These are phyloP conservation scores for Alloscopus bannaensis DNA, from an alignment of 2,888 invertebrate genomes.

Conservation along the genomic window DNA sequence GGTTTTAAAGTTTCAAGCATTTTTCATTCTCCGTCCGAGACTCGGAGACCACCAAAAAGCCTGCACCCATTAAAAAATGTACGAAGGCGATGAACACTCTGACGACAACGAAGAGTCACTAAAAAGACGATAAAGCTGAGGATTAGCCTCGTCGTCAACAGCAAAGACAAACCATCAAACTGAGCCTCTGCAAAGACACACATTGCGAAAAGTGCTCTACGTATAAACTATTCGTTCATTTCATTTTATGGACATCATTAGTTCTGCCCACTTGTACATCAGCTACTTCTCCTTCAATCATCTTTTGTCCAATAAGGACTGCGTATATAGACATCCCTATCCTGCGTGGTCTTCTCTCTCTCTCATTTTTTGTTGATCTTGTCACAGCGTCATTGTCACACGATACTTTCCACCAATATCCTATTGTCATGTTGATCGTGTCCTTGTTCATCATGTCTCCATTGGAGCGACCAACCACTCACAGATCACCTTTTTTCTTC, in stretches of 20 bases:
- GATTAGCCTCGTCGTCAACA: no score
- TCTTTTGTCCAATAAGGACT: conserved; percentile 50
- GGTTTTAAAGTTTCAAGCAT: no score
- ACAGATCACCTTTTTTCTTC: background rate
- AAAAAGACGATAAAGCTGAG: conserved; percentile 36
- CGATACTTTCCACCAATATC: conserved; percentile 49
- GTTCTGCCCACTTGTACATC: conserved; percentile 53
- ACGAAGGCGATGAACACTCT: background rate
- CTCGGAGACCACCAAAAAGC: background rate
- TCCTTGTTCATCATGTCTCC: conserved; percentile 40
- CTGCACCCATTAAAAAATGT: background rate
- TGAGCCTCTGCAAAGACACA: no score
- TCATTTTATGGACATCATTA: conserved; percentile 60
- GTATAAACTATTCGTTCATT: no score
- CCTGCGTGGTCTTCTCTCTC: no score
- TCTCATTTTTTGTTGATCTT: no score
- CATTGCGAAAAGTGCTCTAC: no score
- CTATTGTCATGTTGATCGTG: conserved; percentile 59
- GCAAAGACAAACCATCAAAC: no score
- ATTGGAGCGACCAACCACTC: conserved; percentile 4
- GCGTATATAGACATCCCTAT: conserved; percentile 60
- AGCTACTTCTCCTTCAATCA: conserved; percentile 60
- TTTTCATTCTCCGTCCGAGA: no score
- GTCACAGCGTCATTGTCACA: conserved; percentile 55
- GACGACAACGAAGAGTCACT: background rate